Evolutionary conservation across 2,797 vertebrate genomes (phyloP).

Genomic region (Ctenopoma kingsleyae): DNA sequence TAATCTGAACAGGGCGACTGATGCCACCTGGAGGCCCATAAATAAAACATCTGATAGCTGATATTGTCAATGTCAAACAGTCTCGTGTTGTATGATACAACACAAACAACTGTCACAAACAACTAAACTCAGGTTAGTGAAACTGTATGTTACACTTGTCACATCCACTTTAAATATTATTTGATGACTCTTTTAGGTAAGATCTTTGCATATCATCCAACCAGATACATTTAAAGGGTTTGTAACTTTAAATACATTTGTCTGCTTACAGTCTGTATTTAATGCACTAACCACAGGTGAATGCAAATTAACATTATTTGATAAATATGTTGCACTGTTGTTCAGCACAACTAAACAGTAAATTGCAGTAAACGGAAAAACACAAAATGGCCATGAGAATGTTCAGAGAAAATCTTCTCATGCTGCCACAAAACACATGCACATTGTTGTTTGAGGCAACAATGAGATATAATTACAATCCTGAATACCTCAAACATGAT

Average conservation of each 20-base stretch:
- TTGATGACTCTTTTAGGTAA: background rate
- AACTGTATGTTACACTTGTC: background rate
- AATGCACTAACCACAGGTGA: too few relatives aligned
- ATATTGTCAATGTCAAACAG: constrained; percentile 34
- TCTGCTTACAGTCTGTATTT: background rate
- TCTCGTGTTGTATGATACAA: constrained; percentile 33
- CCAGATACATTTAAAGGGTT: too few relatives aligned
- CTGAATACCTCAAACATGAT: constrained; percentile 42
- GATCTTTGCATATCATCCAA: too few relatives aligned
- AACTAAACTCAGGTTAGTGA: background rate
- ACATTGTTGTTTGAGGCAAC: constrained; percentile 55
- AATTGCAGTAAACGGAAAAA: constrained; percentile 10
- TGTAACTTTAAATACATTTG: too few relatives aligned
- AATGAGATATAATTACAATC: constrained; percentile 60
- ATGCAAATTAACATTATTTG: background rate
- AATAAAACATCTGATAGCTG: constrained; percentile 23
- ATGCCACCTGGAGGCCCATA: constrained; percentile 74
- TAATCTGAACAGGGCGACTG: constrained; percentile 57
- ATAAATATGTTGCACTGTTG: background rate
- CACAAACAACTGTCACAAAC: constrained; percentile 17
- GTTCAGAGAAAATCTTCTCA: constrained; percentile 65
- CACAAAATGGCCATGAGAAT: constrained; percentile 63
- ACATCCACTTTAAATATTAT: constrained; percentile 8
- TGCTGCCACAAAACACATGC: constrained; percentile 58
- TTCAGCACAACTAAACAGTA: constrained; percentile 1